phyloP scores from a whole-genome alignment of 2,888 invertebrate genomes.

The Heteromyza rotundicornis region DNA sequence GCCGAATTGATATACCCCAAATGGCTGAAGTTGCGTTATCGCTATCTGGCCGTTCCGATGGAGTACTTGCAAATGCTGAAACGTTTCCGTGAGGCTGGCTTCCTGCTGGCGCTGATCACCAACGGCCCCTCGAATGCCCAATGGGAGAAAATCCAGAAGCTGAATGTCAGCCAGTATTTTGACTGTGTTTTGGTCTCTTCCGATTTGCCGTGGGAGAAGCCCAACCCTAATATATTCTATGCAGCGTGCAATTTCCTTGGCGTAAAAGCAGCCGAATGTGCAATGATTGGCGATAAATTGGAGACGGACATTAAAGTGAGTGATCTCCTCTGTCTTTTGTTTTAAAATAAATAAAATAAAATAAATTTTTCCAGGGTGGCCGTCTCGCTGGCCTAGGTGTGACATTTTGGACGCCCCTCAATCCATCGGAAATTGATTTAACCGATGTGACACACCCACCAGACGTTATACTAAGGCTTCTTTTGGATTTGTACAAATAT shows the following conservation, averaged over 20 bases:
- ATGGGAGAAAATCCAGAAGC: conserved; percentile 83
- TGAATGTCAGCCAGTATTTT: conserved; percentile 75
- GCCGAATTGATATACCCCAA: conserved; percentile 76
- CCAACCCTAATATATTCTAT: conserved; percentile 80
- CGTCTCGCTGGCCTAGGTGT: conserved; percentile 77
- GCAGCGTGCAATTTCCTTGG: conserved; percentile 79
- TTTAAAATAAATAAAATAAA: neutral
- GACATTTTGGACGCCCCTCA: conserved; percentile 80
- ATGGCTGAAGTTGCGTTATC: conserved; percentile 82
- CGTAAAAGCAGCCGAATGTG: conserved; percentile 76
- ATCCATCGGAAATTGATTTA: conserved; percentile 38
- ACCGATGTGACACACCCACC: conserved; percentile 51
- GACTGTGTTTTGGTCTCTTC: conserved; percentile 83
- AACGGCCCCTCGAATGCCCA: conserved; percentile 87
- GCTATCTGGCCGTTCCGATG: conserved; percentile 73
- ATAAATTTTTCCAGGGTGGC: conserved; percentile 67
- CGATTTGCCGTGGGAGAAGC: conserved; percentile 87
- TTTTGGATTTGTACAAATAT: conserved; percentile 55
- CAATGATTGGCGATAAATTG: conserved; percentile 88
- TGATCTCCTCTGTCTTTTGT: neutral
- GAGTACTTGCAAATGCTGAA: conserved; percentile 75
- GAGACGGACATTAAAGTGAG: conserved; percentile 81
- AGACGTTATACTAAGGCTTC: conserved; percentile 51
- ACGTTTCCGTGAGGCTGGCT: conserved; percentile 72
- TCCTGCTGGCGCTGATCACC: conserved; percentile 80